Percentiles rank a stretch among this genome's conserved stretches.
phyloP scores from a whole-genome alignment of 2,113 vertebrate genomes.

The Larimichthys crocea region DNA sequence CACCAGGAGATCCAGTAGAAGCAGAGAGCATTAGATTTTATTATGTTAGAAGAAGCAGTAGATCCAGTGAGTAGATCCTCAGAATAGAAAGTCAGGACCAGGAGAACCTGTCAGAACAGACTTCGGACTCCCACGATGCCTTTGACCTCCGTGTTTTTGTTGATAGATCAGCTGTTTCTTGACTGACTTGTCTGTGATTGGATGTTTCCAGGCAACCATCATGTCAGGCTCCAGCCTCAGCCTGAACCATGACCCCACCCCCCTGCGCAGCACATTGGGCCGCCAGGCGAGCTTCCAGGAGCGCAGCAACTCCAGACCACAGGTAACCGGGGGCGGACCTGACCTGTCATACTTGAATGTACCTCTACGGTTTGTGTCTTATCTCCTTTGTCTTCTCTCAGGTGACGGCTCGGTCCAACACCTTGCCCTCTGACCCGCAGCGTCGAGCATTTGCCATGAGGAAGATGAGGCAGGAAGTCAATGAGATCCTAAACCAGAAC shows the following conservation, averaged over 20 bases:
- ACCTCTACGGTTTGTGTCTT: background rate
- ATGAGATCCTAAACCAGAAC: slow-evolving; percentile 95
- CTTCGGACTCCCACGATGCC: background rate
- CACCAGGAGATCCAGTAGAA: no score
- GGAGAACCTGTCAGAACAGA: background rate
- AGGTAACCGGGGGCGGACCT: slow-evolving; percentile 76
- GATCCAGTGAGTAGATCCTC: no score
- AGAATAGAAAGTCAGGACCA: no score
- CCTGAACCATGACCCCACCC: slow-evolving; percentile 92
- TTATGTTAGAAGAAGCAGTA: no score
- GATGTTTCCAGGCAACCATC: slow-evolving; percentile 91
- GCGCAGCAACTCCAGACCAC: slow-evolving; percentile 88
- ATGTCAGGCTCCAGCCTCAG: slow-evolving; percentile 98
- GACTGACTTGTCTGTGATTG: slow-evolving; percentile 5
- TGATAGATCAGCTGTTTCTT: slow-evolving; percentile 9
- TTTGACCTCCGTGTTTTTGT: background rate
- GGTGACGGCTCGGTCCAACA: slow-evolving; percentile 94
- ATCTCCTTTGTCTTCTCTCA: slow-evolving; percentile 60
- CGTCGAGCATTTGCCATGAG: slow-evolving; percentile 93
- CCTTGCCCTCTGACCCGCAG: slow-evolving; percentile 93
- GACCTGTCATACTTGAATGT: background rate
- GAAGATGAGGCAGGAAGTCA: slow-evolving; percentile 97
- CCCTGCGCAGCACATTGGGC: slow-evolving; percentile 90
- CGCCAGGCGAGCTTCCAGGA: slow-evolving; percentile 99
- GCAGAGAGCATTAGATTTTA: no score